phyloP scores from a whole-genome alignment of 2,113 vertebrate species.

The Oryzias javanicus region DNA sequence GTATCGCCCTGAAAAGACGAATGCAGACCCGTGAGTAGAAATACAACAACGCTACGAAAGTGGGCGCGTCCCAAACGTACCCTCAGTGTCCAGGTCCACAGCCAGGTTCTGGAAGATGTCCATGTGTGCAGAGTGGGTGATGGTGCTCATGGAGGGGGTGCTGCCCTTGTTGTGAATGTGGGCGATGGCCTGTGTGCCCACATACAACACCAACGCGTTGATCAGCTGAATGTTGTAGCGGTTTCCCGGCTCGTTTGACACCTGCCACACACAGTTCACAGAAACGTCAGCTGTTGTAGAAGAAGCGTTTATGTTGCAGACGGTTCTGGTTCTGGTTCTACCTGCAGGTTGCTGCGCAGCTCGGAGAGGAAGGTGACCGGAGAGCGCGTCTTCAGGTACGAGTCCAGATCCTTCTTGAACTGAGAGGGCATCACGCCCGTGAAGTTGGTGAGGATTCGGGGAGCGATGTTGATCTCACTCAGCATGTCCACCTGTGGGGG shows the following conservation, averaged over 20 bases:
- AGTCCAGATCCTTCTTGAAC: slow-evolving; percentile 99
- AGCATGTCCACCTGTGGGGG: slow-evolving; percentile 93
- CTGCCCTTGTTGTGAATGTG: slow-evolving; percentile 99
- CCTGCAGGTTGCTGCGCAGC: slow-evolving; percentile 96
- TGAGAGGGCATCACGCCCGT: slow-evolving; percentile 98
- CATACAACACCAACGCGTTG: slow-evolving; percentile 96
- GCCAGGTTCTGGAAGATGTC: slow-evolving; percentile 99
- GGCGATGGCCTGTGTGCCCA: slow-evolving; percentile 97
- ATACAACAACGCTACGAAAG: background rate
- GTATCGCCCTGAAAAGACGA: slow-evolving; percentile 85
- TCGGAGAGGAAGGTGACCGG: slow-evolving; percentile 97
- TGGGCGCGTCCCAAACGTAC: slow-evolving; percentile 67
- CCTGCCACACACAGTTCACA: slow-evolving; percentile 69
- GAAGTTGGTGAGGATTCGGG: slow-evolving; percentile 98
- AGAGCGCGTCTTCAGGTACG: slow-evolving; percentile 97
- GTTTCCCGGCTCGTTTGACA: slow-evolving; percentile 97
- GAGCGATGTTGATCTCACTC: slow-evolving; percentile 98
- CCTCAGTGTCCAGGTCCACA: slow-evolving; percentile 97
- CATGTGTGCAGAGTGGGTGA: slow-evolving; percentile 99
- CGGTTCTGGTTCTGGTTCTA: slow-evolving; percentile 30
- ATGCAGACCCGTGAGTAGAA: background rate
- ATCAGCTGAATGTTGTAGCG: slow-evolving; percentile 99
- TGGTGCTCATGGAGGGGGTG: slow-evolving; percentile 99
- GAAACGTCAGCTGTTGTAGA: background rate
- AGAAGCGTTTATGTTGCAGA: background rate